Evolutionary conservation across 2,888 invertebrate genomes (phyloP).

Genomic region (Sinhomidia bicolor): DNA sequence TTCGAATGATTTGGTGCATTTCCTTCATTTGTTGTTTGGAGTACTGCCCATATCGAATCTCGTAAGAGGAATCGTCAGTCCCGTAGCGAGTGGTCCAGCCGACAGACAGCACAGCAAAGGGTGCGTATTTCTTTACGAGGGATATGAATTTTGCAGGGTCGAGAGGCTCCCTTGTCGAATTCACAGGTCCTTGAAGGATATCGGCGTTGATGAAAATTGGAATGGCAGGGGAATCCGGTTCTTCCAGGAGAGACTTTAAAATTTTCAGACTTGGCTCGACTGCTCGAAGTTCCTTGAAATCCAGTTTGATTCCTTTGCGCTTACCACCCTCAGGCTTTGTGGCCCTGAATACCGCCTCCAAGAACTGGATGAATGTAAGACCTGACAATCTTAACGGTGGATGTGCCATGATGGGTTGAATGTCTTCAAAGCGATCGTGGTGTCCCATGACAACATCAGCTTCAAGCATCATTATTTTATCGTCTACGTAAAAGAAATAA

Average conservation of each 20-base stretch:
- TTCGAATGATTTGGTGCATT: slow-evolving; percentile 85
- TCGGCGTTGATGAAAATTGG: slow-evolving; percentile 95
- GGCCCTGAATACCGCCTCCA: slow-evolving; percentile 84
- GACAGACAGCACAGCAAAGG: slow-evolving; percentile 87
- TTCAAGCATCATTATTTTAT: slow-evolving; percentile 90
- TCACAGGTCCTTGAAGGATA: slow-evolving; percentile 89
- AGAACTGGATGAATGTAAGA: slow-evolving; percentile 88
- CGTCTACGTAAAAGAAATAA: too few species aligned
- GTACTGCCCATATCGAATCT: slow-evolving; percentile 80
- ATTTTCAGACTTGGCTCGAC: slow-evolving; percentile 83
- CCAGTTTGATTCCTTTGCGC: slow-evolving; percentile 91
- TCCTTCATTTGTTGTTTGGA: slow-evolving; percentile 84
- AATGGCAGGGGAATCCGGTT: slow-evolving; percentile 84
- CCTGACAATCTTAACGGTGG: slow-evolving; percentile 89
- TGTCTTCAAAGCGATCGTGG: slow-evolving; percentile 78
- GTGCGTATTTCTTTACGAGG: slow-evolving; percentile 84
- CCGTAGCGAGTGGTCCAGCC: slow-evolving; percentile 91
- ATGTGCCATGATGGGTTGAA: slow-evolving; percentile 91
- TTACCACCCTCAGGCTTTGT: slow-evolving; percentile 77
- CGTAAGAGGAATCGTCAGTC: slow-evolving; percentile 81
- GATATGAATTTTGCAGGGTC: slow-evolving; percentile 85
- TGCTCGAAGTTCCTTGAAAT: slow-evolving; percentile 91
- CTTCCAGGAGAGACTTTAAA: slow-evolving; percentile 53
- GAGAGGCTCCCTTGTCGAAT: slow-evolving; percentile 85
- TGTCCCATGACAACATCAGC: slow-evolving; percentile 90